A percentile compares a stretch with the other conserved stretches of the same genome.
Evolutionary conservation across 2,797 vertebrate genomes (phyloP).

Genomic region (Tolypeutes matacus): DNA sequence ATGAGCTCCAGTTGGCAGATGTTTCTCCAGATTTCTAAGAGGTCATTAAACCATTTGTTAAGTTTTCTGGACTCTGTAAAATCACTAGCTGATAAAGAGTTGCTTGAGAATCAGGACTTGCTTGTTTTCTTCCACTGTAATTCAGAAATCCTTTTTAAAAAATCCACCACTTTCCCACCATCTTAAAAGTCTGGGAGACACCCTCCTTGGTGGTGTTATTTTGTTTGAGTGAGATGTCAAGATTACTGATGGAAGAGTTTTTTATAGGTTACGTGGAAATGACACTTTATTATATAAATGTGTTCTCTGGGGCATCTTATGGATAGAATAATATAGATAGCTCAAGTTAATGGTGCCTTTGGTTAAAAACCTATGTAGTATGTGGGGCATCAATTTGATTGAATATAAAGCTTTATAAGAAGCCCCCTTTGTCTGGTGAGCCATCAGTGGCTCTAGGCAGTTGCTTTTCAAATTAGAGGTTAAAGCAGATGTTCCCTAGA

Average conservation of each 20-base stretch:
- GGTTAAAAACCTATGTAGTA: background rate
- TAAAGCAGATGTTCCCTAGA: conserved; percentile 37
- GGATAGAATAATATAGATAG: background rate
- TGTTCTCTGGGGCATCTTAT: background rate
- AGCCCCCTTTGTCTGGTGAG: background rate
- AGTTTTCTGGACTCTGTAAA: background rate
- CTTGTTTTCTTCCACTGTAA: background rate
- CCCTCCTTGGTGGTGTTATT: background rate
- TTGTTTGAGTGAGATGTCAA: background rate
- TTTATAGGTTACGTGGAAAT: background rate
- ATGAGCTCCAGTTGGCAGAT: background rate
- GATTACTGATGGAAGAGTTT: background rate
- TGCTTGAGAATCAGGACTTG: background rate
- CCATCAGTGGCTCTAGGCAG: background rate
- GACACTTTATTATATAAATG: background rate
- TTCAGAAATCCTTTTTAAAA: conserved; percentile 15
- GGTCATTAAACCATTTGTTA: background rate
- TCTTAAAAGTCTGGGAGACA: background rate
- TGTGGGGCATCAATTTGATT: background rate
- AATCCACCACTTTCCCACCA: no score
- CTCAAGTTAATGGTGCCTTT: background rate
- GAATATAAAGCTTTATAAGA: background rate
- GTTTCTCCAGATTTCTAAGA: conserved; percentile 8
- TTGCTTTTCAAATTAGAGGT: conserved; percentile 64
- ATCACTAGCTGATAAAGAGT: background rate